These are phyloP conservation scores for Drosophila mayri DNA, from an alignment of 1,140 invertebrate genomes.

Conservation along the genomic window DNA sequence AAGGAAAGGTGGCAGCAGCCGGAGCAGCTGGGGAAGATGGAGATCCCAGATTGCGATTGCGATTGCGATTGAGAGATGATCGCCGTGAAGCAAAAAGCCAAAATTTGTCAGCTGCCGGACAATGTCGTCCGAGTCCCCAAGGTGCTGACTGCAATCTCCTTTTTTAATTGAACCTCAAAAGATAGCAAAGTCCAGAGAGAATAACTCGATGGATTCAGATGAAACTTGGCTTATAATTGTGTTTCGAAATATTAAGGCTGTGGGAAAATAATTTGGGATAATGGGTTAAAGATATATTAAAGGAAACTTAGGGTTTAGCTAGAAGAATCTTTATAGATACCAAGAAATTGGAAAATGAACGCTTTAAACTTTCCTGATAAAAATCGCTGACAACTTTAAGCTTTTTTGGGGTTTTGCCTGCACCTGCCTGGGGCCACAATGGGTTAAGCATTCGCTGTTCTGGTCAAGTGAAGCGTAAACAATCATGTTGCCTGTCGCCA, in stretches of 20 bases:
- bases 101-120: conserved; percentile 49
- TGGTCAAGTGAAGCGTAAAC: conserved; percentile 52
- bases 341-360: neutral
- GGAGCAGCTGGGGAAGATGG: neutral
- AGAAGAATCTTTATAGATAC: neutral
- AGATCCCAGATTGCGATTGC: conserved; percentile 9
- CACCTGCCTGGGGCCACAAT: conserved; percentile 1
- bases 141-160: conserved; percentile 40
- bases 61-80: conserved; percentile 41
- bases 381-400: conserved; percentile 3
- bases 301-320: neutral
- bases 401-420: neutral
- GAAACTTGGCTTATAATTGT: neutral
- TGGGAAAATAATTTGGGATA: conserved; percentile 1
- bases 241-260: neutral
- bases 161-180: conserved; percentile 33
- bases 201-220: conserved; percentile 1
- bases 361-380: neutral
- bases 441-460: conserved; percentile 30
- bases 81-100: conserved; percentile 27
- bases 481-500: conserved; percentile 54
- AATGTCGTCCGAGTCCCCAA: conserved; percentile 28
- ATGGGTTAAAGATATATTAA: neutral
- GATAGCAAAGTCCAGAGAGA: conserved; percentile 2
- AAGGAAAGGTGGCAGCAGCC: conserved; percentile 13